Conservation (phyloP, 1,140 invertebrate species). For the Probaryconus sp. region DNA sequence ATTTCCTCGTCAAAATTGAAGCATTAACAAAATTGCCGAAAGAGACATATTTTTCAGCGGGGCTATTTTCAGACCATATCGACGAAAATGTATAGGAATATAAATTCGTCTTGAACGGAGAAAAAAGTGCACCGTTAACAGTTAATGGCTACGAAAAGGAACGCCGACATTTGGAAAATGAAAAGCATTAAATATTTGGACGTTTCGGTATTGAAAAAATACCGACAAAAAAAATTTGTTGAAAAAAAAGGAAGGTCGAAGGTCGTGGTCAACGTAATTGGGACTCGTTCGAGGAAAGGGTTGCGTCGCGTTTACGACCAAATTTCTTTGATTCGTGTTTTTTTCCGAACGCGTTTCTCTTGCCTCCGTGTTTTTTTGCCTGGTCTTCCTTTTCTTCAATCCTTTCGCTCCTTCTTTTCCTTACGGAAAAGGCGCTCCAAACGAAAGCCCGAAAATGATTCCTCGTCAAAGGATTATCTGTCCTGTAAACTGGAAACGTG, state of each 20-base stretch:
- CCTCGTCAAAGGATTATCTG: conserved; percentile 23
- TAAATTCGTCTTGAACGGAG: conserved; percentile 55
- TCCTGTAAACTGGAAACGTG: neutral
- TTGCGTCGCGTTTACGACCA: conserved; percentile 56
- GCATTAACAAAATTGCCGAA: conserved; percentile 37
- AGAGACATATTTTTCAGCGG: conserved; percentile 19
- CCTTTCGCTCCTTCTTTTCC: neutral
- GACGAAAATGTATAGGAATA: conserved; percentile 55
- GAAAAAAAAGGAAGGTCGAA: conserved; percentile 7
- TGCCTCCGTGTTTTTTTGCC: neutral
- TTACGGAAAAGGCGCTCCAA: conserved; percentile 3
- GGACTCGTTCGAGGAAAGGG: conserved; percentile 32
- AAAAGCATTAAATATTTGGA: conserved; percentile 42
- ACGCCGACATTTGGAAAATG: conserved; percentile 34
- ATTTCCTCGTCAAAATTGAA: conserved; percentile 26
- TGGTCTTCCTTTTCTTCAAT: conserved; percentile 1
- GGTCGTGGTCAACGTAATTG: neutral
- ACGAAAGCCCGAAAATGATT: neutral
- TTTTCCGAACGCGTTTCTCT: conserved; percentile 15
- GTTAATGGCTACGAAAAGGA: conserved; percentile 46
- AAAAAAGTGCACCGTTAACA: conserved; percentile 23
- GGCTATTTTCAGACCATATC: conserved; percentile 54
- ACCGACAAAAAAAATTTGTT: conserved; percentile 2
- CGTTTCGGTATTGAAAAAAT: conserved; percentile 26
- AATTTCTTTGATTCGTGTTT: conserved; percentile 53